phyloP scores from a whole-genome alignment of 2,888 invertebrate species.

The Sphecodes monilicornis region DNA sequence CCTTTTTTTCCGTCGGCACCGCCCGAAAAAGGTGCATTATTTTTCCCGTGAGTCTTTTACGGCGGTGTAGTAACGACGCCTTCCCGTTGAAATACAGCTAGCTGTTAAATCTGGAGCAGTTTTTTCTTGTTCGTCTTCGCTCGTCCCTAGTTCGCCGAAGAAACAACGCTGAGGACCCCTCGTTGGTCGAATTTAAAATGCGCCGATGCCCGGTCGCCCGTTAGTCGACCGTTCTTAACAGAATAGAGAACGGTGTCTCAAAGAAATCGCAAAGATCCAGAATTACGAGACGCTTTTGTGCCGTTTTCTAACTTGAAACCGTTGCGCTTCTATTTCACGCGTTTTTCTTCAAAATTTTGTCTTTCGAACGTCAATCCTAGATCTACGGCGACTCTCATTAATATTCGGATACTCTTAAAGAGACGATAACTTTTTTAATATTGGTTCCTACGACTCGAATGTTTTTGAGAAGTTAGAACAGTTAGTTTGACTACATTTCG shows the following conservation, averaged over 20 bases:
- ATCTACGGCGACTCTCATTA: too few relatives aligned
- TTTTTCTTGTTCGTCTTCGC: slow-evolving; percentile 49
- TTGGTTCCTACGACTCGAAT: too few relatives aligned
- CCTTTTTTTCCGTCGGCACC: slow-evolving; percentile 8
- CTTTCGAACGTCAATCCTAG: too few relatives aligned
- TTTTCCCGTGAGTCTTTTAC: slow-evolving; percentile 35
- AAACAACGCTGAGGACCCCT: not conserved
- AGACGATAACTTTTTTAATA: too few relatives aligned
- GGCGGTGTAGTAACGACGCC: not conserved
- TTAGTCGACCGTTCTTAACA: slow-evolving; percentile 10
- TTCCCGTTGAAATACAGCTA: slow-evolving; percentile 70
- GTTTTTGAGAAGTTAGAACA: too few relatives aligned
- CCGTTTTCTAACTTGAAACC: not conserved
- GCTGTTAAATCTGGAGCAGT: slow-evolving; percentile 73
- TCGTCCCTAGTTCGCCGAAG: not conserved
- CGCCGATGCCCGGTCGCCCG: not conserved
- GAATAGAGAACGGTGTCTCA: slow-evolving; percentile 7
- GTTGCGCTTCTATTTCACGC: not conserved
- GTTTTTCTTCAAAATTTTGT: not conserved
- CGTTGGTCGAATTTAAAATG: slow-evolving; percentile 6
- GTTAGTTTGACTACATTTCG: too few relatives aligned
- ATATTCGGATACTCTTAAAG: too few relatives aligned
- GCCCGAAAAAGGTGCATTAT: slow-evolving; percentile 25
- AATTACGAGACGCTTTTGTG: not conserved
- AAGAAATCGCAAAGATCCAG: slow-evolving; percentile 1